Conservation (phyloP, 2,113 vertebrate species). For the Agapornis roseicollis region DNA sequence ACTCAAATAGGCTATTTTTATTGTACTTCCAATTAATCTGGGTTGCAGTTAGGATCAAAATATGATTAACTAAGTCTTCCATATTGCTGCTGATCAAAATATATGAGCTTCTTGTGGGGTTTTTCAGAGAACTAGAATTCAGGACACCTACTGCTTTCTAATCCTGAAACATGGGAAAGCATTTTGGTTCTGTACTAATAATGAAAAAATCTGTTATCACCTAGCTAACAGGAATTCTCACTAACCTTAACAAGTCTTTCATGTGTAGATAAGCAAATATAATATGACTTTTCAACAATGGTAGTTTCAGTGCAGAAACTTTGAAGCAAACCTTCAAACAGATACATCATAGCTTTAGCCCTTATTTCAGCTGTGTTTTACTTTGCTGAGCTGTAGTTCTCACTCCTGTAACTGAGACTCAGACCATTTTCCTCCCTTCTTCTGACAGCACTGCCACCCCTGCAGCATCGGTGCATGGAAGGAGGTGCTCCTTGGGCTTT, state of each 20-base stretch:
- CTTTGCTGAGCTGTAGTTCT: not conserved
- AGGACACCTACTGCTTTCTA: not conserved
- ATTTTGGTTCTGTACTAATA: slow-evolving; percentile 9
- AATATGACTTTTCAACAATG: not conserved
- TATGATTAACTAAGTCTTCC: not conserved
- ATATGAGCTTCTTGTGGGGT: not conserved
- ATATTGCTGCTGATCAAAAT: slow-evolving; percentile 3
- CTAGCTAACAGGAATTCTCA: slow-evolving; percentile 34
- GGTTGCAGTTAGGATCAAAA: not conserved
- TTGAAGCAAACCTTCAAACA: not conserved
- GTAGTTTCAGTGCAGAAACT: not conserved
- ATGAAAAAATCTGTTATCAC: not conserved
- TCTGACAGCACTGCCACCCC: not conserved
- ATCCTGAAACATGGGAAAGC: slow-evolving; percentile 11
- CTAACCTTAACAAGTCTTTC: slow-evolving; percentile 49
- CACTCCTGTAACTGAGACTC: not conserved
- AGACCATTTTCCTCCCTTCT: not conserved
- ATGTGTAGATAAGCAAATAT: slow-evolving; percentile 34
- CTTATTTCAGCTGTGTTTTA: not conserved
- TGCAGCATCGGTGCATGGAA: accelerated
- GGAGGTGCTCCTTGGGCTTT: not conserved
- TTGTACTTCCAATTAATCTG: slow-evolving; percentile 13
- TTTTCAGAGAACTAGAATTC: slow-evolving; percentile 26
- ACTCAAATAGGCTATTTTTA: not conserved
- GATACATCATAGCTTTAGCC: not conserved